These are phyloP conservation scores for Epirrhoe alternata DNA, from an alignment of 2,888 invertebrate species.

Conservation along the genomic window DNA sequence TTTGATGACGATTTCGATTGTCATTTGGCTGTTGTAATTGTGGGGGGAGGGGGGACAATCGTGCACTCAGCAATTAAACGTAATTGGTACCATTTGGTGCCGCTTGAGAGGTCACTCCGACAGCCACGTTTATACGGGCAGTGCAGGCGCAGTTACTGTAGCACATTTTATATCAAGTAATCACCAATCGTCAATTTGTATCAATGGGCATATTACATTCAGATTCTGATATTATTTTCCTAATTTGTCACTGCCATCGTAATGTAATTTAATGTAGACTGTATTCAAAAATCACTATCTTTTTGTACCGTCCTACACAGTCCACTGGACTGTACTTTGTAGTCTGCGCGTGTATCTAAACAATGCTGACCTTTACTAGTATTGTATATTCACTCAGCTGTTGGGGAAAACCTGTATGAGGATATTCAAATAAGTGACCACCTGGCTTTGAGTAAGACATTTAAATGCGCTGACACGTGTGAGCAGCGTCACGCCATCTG, in stretches of 20 bases:
- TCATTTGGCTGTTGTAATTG: background rate
- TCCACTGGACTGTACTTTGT: background rate
- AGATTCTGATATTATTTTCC: no score
- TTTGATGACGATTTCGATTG: background rate
- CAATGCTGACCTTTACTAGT: background rate
- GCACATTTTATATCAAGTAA: background rate
- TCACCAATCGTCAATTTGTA: no score
- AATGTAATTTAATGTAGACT: no score
- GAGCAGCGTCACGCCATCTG: background rate
- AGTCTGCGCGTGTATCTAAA: background rate
- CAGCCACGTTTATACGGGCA: constrained; percentile 28
- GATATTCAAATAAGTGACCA: constrained; percentile 27
- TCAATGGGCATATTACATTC: no score
- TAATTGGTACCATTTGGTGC: constrained; percentile 68
- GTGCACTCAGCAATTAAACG: constrained; percentile 62
- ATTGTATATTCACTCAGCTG: constrained; percentile 2
- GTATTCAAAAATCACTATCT: background rate
- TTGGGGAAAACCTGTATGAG: constrained; percentile 20
- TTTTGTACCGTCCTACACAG: background rate
- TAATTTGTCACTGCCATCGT: no score
- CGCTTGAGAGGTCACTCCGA: constrained; percentile 53
- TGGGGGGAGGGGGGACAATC: constrained; percentile 14
- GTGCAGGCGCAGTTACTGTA: constrained; percentile 14
- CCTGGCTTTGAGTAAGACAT: constrained; percentile 13
- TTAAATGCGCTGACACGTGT: background rate